Evolutionary conservation across 2,797 vertebrate genomes (phyloP).

Genomic region (Balearica regulorum): DNA sequence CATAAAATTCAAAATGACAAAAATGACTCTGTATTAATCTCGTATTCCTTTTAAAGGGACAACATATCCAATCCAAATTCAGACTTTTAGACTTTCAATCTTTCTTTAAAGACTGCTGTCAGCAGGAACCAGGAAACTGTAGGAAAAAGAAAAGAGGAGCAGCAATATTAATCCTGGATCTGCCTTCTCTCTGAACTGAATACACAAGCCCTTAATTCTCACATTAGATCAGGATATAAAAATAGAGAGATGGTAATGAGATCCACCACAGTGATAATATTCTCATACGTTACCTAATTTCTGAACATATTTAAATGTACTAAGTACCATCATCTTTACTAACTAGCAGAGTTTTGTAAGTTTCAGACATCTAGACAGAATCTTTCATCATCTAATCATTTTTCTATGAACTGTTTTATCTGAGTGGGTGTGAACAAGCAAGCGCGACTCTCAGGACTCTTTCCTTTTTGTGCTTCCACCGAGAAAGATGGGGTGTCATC

Average conservation of each 20-base stretch:
- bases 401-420: conserved; percentile 1
- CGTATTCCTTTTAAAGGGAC: background rate
- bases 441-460: background rate
- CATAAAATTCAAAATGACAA: background rate
- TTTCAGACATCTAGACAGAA: background rate
- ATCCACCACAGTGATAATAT: background rate
- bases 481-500: background rate
- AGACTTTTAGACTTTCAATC: background rate
- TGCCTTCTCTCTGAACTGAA: background rate
- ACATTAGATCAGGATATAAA: background rate
- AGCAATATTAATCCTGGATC: background rate
- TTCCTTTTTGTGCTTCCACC: background rate
- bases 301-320: background rate
- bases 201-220: background rate
- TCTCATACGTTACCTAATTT: background rate
- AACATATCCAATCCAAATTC: background rate
- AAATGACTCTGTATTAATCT: background rate
- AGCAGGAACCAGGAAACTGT: background rate
- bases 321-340: background rate
- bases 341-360: background rate
- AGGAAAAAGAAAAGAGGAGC: background rate
- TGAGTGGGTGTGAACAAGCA: background rate
- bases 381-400: background rate
- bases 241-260: background rate
- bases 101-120: background rate